These are phyloP conservation scores for Zelostemma sp. DNA, from an alignment of 1,140 invertebrate species.

Conservation along the genomic window DNA sequence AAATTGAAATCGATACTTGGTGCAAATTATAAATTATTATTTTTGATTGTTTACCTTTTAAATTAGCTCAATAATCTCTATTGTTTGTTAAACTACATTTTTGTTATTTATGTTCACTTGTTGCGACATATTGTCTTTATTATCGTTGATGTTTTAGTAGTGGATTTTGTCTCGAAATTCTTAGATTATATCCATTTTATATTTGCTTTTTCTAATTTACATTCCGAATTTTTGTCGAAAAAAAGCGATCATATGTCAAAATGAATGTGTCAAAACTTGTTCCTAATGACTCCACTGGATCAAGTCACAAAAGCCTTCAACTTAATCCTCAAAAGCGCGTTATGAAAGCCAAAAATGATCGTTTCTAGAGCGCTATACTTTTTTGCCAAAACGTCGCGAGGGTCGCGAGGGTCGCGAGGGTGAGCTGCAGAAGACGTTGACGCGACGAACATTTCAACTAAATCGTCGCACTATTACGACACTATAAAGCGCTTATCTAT, in stretches of 20 bases:
- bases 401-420: neutral
- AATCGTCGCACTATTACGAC: slow-evolving; percentile 25
- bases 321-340: neutral
- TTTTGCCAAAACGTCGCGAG: neutral
- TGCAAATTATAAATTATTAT: slow-evolving; percentile 15
- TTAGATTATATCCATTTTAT: no score
- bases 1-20: slow-evolving; percentile 21
- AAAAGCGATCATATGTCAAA: slow-evolving; percentile 16
- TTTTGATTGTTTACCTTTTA: slow-evolving; percentile 19
- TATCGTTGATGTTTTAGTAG: neutral
- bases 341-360: neutral
- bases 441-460: slow-evolving; percentile 9
- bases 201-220: no score
- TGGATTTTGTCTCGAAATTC: no score
- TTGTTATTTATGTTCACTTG: neutral
- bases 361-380: slow-evolving; percentile 21
- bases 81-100: neutral
- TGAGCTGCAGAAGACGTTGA: no score
- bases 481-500: slow-evolving; percentile 37
- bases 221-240: neutral
- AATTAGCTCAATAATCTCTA: neutral
- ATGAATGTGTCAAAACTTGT: slow-evolving; percentile 44
- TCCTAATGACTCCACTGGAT: slow-evolving; percentile 36
- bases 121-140: neutral
- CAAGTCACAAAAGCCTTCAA: slow-evolving; percentile 25